phyloP scores from a whole-genome alignment of 2,797 vertebrate genomes.

The Clarias platycephalus region DNA sequence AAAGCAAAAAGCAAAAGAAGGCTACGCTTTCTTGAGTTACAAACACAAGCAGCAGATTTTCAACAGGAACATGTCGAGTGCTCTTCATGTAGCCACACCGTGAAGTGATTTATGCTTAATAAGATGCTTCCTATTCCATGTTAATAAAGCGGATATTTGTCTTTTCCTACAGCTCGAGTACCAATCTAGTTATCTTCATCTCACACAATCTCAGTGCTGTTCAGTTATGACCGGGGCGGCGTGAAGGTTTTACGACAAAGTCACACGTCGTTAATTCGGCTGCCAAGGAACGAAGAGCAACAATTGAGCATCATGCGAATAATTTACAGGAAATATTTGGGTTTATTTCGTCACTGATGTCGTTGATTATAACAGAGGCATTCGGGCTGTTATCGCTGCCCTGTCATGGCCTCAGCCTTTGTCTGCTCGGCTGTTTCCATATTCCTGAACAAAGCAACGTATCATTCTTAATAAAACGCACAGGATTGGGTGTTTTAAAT shows the following conservation, averaged over 20 bases:
- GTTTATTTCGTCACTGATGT: not conserved
- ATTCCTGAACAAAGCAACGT: not conserved
- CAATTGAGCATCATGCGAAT: slow-evolving; percentile 56
- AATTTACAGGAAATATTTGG: slow-evolving; percentile 25
- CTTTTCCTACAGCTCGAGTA: not conserved
- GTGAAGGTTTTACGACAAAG: slow-evolving; percentile 56
- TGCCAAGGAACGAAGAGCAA: slow-evolving; percentile 64
- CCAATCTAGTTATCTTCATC: not conserved
- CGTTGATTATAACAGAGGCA: not conserved
- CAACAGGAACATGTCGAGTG: not conserved
- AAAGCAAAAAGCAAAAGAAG: not conserved
- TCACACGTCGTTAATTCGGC: slow-evolving; percentile 69
- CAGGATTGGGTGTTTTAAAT: slow-evolving; percentile 24
- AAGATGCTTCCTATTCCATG: not conserved
- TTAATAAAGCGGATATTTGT: not conserved
- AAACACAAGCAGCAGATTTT: not conserved
- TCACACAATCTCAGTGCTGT: not conserved
- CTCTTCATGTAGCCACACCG: not conserved
- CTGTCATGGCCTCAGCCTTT: not conserved
- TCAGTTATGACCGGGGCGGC: not conserved
- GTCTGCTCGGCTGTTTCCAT: not conserved
- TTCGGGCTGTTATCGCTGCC: not conserved
- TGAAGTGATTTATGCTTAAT: not conserved
- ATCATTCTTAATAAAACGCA: not conserved
- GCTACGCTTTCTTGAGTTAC: not conserved